A percentile compares a stretch with the other conserved stretches of the same genome.
Evolutionary conservation across 2,113 vertebrate species (phyloP).

Genomic region (Crotalus viridis): DNA sequence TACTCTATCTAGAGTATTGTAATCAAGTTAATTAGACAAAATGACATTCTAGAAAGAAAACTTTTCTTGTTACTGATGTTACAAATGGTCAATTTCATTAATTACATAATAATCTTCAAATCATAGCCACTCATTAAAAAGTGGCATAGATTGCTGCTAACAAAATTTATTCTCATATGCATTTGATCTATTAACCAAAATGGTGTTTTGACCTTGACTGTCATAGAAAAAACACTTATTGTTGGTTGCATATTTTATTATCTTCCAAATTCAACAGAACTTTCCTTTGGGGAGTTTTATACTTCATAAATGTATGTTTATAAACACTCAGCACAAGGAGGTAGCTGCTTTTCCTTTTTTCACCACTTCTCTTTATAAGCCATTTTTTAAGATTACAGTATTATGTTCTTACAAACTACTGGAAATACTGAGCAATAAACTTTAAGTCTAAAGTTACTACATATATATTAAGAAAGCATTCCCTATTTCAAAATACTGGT

Average conservation of each 20-base stretch:
- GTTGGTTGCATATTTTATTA: accelerated
- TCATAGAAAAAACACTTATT: neutral
- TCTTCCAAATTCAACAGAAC: accelerated
- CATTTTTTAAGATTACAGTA: neutral
- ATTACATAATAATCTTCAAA: slow-evolving; percentile 12
- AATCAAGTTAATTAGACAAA: slow-evolving; percentile 18
- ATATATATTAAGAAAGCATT: neutral
- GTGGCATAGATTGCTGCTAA: neutral
- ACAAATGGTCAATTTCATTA: neutral
- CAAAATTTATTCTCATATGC: neutral
- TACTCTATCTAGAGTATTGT: neutral
- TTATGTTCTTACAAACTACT: neutral
- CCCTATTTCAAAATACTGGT: neutral
- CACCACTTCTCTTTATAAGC: neutral
- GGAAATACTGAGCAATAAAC: neutral
- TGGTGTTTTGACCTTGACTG: neutral
- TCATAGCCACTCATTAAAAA: neutral
- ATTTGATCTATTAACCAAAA: neutral
- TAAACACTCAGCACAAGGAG: neutral
- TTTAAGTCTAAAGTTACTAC: neutral
- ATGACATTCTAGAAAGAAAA: slow-evolving; percentile 23
- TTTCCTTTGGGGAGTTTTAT: neutral
- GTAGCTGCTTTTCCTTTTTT: neutral
- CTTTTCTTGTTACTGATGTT: slow-evolving; percentile 4
- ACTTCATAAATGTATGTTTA: neutral